phyloP scores from a whole-genome alignment of 1,140 invertebrate species.

The Solenopsis invicta region DNA sequence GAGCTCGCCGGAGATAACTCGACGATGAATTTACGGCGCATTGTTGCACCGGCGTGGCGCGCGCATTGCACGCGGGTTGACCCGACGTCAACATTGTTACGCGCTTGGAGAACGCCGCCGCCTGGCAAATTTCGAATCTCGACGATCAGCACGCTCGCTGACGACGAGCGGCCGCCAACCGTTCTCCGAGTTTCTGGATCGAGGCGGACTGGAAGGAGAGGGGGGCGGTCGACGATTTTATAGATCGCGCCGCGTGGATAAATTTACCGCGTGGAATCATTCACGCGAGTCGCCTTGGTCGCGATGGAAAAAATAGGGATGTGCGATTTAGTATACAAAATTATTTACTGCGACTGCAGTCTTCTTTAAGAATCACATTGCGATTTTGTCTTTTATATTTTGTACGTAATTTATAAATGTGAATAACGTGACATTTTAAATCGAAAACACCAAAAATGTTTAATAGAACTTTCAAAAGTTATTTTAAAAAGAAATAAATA shows the following conservation, averaged over 20 bases:
- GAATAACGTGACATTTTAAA: too few species aligned
- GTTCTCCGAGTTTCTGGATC: not conserved
- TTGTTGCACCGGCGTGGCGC: constrained; percentile 28
- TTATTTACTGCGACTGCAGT: too few species aligned
- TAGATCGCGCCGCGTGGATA: constrained; percentile 26
- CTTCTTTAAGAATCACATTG: too few species aligned
- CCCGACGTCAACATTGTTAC: constrained; percentile 44
- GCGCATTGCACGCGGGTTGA: not conserved
- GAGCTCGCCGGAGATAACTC: constrained; percentile 36
- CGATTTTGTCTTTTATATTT: too few species aligned
- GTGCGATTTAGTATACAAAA: too few species aligned
- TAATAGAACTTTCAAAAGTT: too few species aligned
- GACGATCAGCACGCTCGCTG: not conserved
- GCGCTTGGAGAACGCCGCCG: constrained; percentile 27
- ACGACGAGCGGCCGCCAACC: not conserved
- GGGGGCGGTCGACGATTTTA: not conserved
- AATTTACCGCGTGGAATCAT: too few species aligned
- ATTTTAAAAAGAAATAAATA: too few species aligned
- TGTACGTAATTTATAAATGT: too few species aligned
- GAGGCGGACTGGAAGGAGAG: too few species aligned
- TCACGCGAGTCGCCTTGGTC: not conserved
- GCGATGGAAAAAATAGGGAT: too few species aligned
- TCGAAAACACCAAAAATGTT: too few species aligned
- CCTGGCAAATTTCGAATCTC: constrained; percentile 45
- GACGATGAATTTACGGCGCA: constrained; percentile 46